These are phyloP conservation scores for Tyria jacobaeae DNA, from an alignment of 2,888 invertebrate genomes.

Conservation along the genomic window DNA sequence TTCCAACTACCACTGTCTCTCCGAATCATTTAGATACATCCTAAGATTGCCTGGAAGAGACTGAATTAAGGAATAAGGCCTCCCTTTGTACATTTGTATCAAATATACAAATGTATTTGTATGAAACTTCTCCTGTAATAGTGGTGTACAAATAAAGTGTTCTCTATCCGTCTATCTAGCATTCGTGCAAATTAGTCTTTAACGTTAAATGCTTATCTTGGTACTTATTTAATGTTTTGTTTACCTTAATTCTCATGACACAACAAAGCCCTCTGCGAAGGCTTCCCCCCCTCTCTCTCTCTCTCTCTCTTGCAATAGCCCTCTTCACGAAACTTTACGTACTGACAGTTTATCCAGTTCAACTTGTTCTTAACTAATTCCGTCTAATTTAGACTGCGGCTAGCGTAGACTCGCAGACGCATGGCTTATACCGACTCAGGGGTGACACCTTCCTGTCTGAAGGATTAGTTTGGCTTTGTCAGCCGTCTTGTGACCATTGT, in stretches of 20 bases:
- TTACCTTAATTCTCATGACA: constrained; percentile 48
- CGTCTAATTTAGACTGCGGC: constrained; percentile 66
- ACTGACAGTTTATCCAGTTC: constrained; percentile 64
- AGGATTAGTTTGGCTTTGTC: constrained; percentile 68
- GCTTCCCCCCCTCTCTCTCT: too few relatives aligned
- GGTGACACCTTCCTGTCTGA: constrained; percentile 61
- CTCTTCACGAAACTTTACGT: constrained; percentile 51
- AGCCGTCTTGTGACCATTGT: constrained; percentile 50
- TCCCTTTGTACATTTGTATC: too few relatives aligned
- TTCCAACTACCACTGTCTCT: too few relatives aligned
- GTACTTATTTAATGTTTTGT: constrained; percentile 48
- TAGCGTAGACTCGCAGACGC: constrained; percentile 49
- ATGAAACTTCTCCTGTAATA: too few relatives aligned
- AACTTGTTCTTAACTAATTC: constrained; percentile 72
- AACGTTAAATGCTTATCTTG: constrained; percentile 27
- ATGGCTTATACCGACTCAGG: constrained; percentile 55
- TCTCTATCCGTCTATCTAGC: too few relatives aligned
- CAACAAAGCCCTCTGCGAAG: constrained; percentile 50
- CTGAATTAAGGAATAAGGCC: too few relatives aligned
- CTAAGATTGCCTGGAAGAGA: too few relatives aligned
- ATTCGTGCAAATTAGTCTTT: constrained; percentile 25
- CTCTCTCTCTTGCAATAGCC: constrained; percentile 20
- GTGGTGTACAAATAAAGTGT: too few relatives aligned
- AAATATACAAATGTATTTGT: too few relatives aligned
- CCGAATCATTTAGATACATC: too few relatives aligned